Evolutionary conservation across 1,140 invertebrate species (phyloP).

Genomic region (Drosophila grimshawi): DNA sequence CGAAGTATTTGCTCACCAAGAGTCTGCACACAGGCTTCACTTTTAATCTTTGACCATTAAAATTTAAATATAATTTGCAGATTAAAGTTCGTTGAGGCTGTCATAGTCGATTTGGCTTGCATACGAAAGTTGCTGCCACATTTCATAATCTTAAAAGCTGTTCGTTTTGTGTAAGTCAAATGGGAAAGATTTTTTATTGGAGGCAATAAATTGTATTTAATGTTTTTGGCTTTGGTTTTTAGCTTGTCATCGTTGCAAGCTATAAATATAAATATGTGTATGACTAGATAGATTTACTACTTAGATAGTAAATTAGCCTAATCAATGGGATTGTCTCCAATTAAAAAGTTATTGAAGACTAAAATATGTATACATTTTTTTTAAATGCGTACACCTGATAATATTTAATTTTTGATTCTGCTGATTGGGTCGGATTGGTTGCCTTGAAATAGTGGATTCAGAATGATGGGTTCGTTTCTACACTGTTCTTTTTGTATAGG

Average conservation of each 20-base stretch:
- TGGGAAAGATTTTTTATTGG: background rate
- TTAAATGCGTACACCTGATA: background rate
- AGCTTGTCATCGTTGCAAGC: background rate
- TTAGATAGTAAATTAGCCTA: no score
- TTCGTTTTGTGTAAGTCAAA: background rate
- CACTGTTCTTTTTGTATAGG: conserved; percentile 42
- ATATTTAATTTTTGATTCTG: no score
- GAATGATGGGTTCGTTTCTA: background rate
- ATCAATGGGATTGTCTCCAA: no score
- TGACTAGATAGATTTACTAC: no score
- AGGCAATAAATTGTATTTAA: background rate
- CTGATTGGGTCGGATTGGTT: background rate
- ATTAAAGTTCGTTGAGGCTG: no score
- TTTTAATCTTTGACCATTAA: no score
- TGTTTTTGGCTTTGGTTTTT: background rate
- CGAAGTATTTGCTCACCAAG: no score
- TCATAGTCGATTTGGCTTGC: no score
- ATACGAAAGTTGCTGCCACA: background rate
- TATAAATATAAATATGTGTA: background rate
- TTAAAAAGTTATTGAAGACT: background rate
- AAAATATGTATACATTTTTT: no score
- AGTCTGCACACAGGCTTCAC: no score
- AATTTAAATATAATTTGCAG: no score
- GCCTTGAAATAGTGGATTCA: background rate
- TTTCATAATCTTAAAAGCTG: background rate